phyloP scores from a whole-genome alignment of 2,113 vertebrate genomes.

The Lamprotornis superbus region DNA sequence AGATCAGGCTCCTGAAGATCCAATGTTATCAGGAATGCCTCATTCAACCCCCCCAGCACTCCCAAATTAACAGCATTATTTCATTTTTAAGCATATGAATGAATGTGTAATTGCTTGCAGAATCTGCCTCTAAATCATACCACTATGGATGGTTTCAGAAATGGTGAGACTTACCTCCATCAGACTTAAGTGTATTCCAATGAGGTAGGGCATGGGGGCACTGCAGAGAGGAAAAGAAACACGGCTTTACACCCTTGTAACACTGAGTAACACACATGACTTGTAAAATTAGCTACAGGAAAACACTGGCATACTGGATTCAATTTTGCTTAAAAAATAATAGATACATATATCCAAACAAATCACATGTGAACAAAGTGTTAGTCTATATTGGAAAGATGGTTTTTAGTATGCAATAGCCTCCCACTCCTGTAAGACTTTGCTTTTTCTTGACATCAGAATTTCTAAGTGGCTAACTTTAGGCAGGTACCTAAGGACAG shows the following conservation, averaged over 20 bases:
- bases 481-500: background rate
- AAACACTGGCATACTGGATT: conserved; percentile 4
- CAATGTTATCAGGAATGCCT: rapidly evolving
- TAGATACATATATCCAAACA: background rate
- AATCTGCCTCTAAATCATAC: background rate
- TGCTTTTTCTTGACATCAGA: background rate
- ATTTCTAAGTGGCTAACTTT: background rate
- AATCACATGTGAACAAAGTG: background rate
- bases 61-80: background rate
- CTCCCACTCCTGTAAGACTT: background rate
- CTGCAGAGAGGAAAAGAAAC: conserved; percentile 74
- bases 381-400: background rate
- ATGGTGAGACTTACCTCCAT: conserved; percentile 81
- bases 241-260: conserved; percentile 56
- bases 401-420: background rate
- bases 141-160: background rate
- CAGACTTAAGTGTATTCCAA: conserved; percentile 86
- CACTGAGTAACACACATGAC: background rate
- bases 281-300: background rate
- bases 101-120: background rate
- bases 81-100: conserved; percentile 9
- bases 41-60: background rate
- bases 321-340: conserved; percentile 53
- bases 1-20: background rate
- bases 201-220: conserved; percentile 89